These are phyloP conservation scores for Stichopus chloronotus DNA, from an alignment of 35 echinoderm and acorn worm species.

Conservation along the genomic window DNA sequence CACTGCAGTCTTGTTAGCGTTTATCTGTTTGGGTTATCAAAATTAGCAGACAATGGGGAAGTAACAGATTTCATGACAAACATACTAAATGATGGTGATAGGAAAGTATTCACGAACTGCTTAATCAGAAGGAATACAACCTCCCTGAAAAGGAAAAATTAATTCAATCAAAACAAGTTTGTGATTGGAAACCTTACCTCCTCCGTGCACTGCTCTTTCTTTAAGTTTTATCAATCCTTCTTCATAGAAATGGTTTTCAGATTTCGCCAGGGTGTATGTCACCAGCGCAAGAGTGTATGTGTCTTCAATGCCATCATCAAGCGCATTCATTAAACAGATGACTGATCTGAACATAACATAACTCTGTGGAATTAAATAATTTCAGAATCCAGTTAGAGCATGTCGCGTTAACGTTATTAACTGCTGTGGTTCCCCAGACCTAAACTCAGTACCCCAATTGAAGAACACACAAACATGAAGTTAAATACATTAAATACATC, in stretches of 20 bases:
- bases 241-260: neutral
- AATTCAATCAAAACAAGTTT: too few relatives aligned
- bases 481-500: too few relatives aligned
- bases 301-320: constrained; percentile 28
- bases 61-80: too few relatives aligned
- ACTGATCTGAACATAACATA: neutral
- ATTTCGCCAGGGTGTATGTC: constrained; percentile 38
- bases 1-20: too few relatives aligned
- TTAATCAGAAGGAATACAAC: too few relatives aligned
- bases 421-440: neutral
- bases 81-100: too few relatives aligned
- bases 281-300: constrained; percentile 12
- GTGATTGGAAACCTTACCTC: neutral
- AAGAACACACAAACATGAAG: too few relatives aligned
- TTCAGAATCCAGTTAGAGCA: neutral
- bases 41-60: too few relatives aligned
- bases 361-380: neutral
- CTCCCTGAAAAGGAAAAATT: too few relatives aligned
- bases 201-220: neutral
- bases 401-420: neutral
- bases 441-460: too few relatives aligned
- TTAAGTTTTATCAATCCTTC: neutral
- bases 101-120: too few relatives aligned
- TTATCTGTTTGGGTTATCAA: too few relatives aligned
- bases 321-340: neutral